A percentile compares a stretch with the other conserved stretches of the same genome.
These are phyloP conservation scores for Diprion similis DNA, from an alignment of 1,140 invertebrate genomes.

Conservation along the genomic window DNA sequence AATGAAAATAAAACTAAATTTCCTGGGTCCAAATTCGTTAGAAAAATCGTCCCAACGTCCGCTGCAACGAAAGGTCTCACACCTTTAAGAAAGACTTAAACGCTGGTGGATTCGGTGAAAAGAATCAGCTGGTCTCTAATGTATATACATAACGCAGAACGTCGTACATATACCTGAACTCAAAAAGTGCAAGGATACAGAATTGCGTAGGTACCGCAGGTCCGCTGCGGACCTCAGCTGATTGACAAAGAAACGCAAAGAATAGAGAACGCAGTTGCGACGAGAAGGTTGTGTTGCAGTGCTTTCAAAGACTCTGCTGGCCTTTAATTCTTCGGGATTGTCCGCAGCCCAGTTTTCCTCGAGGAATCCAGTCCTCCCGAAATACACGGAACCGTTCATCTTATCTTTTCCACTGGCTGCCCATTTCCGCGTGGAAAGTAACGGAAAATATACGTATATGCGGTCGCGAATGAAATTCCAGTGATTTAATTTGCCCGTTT, in stretches of 20 bases:
- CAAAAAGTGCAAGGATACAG: constrained; percentile 16
- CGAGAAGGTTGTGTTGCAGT: too few relatives aligned
- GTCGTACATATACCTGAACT: constrained; percentile 21
- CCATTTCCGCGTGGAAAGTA: background rate
- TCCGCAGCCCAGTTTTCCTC: too few relatives aligned
- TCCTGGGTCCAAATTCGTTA: too few relatives aligned
- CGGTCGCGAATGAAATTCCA: background rate
- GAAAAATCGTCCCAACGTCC: too few relatives aligned
- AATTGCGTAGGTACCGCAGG: constrained; percentile 22
- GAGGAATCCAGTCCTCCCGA: background rate
- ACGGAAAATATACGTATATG: background rate
- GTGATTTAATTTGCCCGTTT: background rate
- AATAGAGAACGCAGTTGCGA: too few relatives aligned
- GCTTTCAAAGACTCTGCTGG: too few relatives aligned
- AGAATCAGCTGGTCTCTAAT: constrained; percentile 2
- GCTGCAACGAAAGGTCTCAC: too few relatives aligned
- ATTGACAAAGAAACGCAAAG: constrained; percentile 20
- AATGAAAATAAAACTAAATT: too few relatives aligned
- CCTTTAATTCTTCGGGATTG: too few relatives aligned
- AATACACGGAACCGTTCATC: background rate
- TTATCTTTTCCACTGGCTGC: background rate
- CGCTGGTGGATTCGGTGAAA: too few relatives aligned
- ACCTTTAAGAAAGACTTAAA: too few relatives aligned
- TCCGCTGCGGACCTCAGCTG: constrained; percentile 28
- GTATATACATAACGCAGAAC: background rate